A percentile compares a stretch with the other conserved stretches of the same genome.
phyloP scores from a whole-genome alignment of 2,113 vertebrate genomes.

The Halichoeres trimaculatus region DNA sequence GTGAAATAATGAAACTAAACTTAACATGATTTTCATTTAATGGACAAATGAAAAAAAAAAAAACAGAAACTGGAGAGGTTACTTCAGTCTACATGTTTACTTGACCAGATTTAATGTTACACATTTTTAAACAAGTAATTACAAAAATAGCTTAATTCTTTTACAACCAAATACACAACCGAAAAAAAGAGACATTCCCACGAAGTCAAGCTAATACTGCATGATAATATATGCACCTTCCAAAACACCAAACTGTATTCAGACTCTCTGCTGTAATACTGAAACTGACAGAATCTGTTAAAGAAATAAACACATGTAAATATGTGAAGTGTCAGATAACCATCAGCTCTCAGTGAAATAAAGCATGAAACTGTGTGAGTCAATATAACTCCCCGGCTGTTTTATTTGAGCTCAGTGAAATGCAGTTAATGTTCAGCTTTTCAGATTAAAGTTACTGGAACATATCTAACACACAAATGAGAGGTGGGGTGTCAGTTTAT shows the following conservation, averaged over 20 bases:
- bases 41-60: conserved; percentile 38
- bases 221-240: conserved; percentile 41
- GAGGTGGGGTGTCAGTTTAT: conserved; percentile 5
- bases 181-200: conserved; percentile 58
- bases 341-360: conserved; percentile 62
- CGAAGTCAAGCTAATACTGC: conserved; percentile 73
- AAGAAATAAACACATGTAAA: conserved; percentile 69
- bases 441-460: neutral
- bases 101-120: conserved; percentile 71
- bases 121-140: conserved; percentile 75
- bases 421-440: conserved; percentile 8
- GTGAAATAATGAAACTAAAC: conserved; percentile 17
- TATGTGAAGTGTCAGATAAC: conserved; percentile 67
- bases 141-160: conserved; percentile 83
- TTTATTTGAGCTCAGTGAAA: conserved; percentile 24
- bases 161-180: conserved; percentile 80
- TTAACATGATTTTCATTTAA: conserved; percentile 46
- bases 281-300: conserved; percentile 68
- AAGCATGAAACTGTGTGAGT: conserved; percentile 15
- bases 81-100: conserved; percentile 75
- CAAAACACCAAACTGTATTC: conserved; percentile 62
- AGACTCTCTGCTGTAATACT: conserved; percentile 41
- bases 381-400: neutral
- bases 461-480: conserved; percentile 10
- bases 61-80: conserved; percentile 54